A percentile compares a stretch with the other conserved stretches of the same genome.
These are phyloP conservation scores for Hesperophylax magnus DNA, from an alignment of 1,140 invertebrate genomes.

Conservation along the genomic window DNA sequence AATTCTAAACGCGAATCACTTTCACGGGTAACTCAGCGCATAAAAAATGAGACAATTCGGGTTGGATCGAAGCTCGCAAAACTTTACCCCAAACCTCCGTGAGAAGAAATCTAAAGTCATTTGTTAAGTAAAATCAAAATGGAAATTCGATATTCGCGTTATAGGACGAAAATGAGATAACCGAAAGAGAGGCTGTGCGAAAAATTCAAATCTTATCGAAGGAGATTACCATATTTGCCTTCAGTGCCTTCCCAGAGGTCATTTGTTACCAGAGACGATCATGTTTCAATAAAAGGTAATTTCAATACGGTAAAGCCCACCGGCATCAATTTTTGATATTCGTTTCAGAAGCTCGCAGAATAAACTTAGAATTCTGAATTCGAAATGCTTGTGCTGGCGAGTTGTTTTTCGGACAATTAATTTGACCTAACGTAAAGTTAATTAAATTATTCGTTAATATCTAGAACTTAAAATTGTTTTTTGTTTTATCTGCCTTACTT, in stretches of 20 bases:
- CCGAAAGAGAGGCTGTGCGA: not conserved
- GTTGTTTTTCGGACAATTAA: too few species aligned
- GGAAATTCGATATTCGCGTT: not conserved
- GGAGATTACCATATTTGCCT: not conserved
- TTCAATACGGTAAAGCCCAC: not conserved
- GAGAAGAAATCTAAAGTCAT: conserved; percentile 10
- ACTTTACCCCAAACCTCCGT: not conserved
- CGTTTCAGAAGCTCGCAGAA: too few species aligned
- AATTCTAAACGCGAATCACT: too few species aligned
- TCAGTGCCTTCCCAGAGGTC: not conserved
- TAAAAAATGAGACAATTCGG: not conserved
- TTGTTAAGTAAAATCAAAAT: conserved; percentile 1
- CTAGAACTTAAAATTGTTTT: too few species aligned
- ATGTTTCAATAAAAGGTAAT: not conserved
- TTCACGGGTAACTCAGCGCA: too few species aligned
- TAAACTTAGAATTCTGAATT: too few species aligned
- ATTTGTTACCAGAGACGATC: not conserved
- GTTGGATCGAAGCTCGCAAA: not conserved
- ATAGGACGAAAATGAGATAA: conserved; percentile 4
- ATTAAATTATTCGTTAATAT: too few species aligned
- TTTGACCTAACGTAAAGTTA: too few species aligned
- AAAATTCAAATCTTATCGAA: not conserved
- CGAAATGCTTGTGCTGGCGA: too few species aligned
- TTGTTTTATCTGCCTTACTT: too few species aligned
- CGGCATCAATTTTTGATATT: not conserved